Conservation (phyloP, 2,888 invertebrate species). For the Balanococcus diminutus region DNA sequence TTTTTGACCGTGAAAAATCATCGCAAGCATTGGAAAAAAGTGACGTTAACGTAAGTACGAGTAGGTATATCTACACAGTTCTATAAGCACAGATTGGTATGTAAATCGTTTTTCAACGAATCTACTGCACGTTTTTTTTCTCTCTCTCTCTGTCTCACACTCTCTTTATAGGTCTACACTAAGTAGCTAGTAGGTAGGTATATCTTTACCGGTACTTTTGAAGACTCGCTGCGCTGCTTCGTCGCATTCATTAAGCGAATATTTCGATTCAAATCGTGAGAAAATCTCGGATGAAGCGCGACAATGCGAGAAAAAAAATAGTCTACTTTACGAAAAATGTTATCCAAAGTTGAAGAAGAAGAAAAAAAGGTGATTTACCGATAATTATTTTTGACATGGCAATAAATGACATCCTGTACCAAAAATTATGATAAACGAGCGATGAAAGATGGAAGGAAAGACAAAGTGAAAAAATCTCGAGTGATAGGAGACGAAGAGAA, state of each 20-base stretch:
- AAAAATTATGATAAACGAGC: not conserved
- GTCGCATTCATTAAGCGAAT: slow-evolving; percentile 9
- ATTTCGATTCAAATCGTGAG: slow-evolving; percentile 18
- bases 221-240: not conserved
- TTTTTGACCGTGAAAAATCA: not conserved
- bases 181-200: not conserved
- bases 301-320: not conserved
- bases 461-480: not conserved
- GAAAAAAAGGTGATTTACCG: slow-evolving; percentile 51
- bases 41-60: too few relatives aligned
- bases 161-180: not conserved
- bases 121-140: too few relatives aligned
- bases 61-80: too few relatives aligned
- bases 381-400: slow-evolving; percentile 53
- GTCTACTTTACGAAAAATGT: not conserved
- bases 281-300: slow-evolving; percentile 45
- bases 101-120: not conserved
- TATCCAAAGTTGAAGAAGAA: not conserved
- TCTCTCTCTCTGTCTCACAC: too few relatives aligned
- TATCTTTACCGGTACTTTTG: not conserved
- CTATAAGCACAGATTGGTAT: not conserved
- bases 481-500: not conserved
- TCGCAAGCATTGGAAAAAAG: not conserved
- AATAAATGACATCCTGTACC: slow-evolving; percentile 45
- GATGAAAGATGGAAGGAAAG: not conserved